Conservation (phyloP, 2,113 vertebrate genomes). For the Pandion haliaetus region DNA sequence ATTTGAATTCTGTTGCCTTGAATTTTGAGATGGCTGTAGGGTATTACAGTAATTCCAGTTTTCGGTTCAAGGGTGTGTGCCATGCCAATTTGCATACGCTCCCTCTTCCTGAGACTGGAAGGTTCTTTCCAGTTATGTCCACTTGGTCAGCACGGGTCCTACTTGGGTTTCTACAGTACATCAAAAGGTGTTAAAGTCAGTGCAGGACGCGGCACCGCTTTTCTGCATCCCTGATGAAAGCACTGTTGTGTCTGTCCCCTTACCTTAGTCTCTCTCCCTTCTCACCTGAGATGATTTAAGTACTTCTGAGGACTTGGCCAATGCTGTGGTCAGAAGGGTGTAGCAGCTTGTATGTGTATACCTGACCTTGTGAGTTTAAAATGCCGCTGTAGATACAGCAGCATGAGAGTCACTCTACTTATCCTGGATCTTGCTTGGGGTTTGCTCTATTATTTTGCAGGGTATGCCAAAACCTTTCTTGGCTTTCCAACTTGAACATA, state of each 20-base stretch:
- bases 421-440: background rate
- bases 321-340: background rate
- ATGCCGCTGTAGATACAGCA: background rate
- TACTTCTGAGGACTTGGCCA: background rate
- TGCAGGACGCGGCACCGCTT: background rate
- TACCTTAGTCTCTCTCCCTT: background rate
- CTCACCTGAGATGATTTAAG: background rate
- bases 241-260: background rate
- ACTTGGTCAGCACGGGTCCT: background rate
- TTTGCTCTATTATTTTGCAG: background rate
- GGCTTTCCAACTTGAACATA: background rate
- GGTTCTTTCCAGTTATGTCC: background rate
- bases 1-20: background rate
- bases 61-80: background rate
- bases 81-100: rapidly evolving
- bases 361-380: background rate
- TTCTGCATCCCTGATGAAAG: background rate
- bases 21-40: background rate
- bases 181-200: background rate
- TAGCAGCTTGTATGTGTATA: no score
- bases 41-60: background rate
- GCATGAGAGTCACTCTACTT: background rate
- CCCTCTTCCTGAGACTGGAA: background rate
- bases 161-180: rapidly evolving
- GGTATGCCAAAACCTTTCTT: background rate